Base-by-base conservation (phyloP, 2,113 vertebrate genomes). In the Rhinoderma darwinii region DNA sequence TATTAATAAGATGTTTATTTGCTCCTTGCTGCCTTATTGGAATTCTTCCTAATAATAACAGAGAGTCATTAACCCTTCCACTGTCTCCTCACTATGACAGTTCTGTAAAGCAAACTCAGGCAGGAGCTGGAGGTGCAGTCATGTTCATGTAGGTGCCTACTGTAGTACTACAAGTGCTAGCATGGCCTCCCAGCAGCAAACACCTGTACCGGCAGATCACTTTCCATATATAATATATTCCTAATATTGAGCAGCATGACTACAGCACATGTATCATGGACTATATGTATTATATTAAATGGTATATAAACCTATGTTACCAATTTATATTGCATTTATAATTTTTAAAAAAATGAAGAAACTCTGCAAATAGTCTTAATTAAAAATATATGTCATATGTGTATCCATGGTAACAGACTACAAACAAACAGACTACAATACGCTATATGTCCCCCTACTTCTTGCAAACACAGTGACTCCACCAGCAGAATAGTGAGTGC, bases 1-100 rank as follows among this genome's bases (percentile, higher is more conserved):
- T 92, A 91, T 93, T 92, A 90, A 92, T 92, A 92, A 91, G 91
- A 86, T 86, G 84, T 54, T 80, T 86, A 72, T 80, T 81, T 86
- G 61, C 44, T 86, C 32, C 78, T 73, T 81, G 35, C 63, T 77
- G 81, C 50, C 75, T 54, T 22, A 86, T 30, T 78, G 22, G 39
- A 70, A 70, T 70, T 86, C 76, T 20, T 41, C 47, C 32, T 54
- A 39, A 39, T 39, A 54, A 41, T 11, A 41, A 17, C 22, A 59
- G 30, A 30, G 35, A 37, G 83, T 61, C 51, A 61, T 75, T 77
- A 77, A 85, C 83, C 37, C 54, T 61, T 61, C 41, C 41, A 47
- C 20, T 50, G 20, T 56, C 56, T 30, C 25, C 2, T n/a, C 4
- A n/a, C 47, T 32, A 4, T 54, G 7, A 37, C 30, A 61, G 10